phyloP scores from a whole-genome alignment of 2,888 invertebrate species.

The Thereva nobilitata region DNA sequence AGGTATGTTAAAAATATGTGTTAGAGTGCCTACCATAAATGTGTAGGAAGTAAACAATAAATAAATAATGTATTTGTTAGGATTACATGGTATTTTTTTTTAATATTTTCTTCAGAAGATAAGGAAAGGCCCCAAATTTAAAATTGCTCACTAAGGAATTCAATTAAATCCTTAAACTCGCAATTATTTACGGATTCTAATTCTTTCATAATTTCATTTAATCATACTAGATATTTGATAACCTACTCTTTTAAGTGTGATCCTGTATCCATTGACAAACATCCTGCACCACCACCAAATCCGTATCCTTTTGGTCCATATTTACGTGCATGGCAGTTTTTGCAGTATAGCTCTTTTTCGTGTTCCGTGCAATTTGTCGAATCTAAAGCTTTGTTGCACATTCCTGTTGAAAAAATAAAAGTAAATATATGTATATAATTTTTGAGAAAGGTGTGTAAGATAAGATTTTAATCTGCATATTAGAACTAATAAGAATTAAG shows the following conservation, averaged over 20 bases:
- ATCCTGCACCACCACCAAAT: constrained; percentile 97
- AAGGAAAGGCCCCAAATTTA: constrained; percentile 51
- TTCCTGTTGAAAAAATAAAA: constrained; percentile 62
- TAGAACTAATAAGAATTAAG: no score
- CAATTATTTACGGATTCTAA: not conserved
- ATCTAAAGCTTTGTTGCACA: constrained; percentile 97
- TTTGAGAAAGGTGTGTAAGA: no score
- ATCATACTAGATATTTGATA: not conserved
- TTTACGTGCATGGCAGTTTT: constrained; percentile 91
- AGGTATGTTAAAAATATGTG: not conserved
- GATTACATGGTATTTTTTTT: constrained; percentile 9
- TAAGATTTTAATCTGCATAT: no score
- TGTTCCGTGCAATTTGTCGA: constrained; percentile 98
- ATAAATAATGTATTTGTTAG: constrained; percentile 5
- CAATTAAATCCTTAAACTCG: not conserved
- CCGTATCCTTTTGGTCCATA: constrained; percentile 98
- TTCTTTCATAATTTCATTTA: constrained; percentile 3
- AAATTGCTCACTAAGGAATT: not conserved
- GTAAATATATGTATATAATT: not conserved
- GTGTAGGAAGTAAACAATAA: not conserved
- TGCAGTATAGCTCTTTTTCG: constrained; percentile 96
- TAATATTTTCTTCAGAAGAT: constrained; percentile 46
- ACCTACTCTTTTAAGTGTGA: constrained; percentile 89
- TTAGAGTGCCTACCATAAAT: constrained; percentile 1
- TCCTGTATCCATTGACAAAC: constrained; percentile 94